Evolutionary conservation across 2,797 vertebrate species (phyloP), one percentile per base, ranked within the genome.

Genomic region (Gila robusta): DNA sequence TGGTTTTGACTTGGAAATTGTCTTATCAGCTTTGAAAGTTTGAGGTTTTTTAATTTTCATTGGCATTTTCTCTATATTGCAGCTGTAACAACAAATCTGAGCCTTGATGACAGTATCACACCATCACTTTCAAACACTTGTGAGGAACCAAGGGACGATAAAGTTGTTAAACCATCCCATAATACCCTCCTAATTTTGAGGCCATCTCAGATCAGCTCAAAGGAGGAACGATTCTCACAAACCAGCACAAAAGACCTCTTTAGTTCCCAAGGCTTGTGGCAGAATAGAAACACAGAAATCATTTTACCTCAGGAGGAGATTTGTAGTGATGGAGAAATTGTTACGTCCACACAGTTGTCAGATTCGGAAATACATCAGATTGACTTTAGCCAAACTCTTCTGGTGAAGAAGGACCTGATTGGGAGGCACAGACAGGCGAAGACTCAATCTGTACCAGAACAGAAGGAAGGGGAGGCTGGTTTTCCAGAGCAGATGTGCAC

Each of bases 401-500:
- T 47, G 10, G 64, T 44, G 44, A 41, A 62, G 67, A 39, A 79
- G 37, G 37, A 47, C 56, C 26, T 26, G 87, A 69, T 16, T 69
- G 49, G 32, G 32, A 77, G 10, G 26, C 52, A 54, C 52, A 49
- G 56, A 64, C 79, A 19, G n/a, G 39, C 8, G 17, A 74, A 83
- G 47, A 16, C 66, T 81, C 35, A 10, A 49, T n/a, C 79, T 10
- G n/a, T 59, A 54, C 35, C 77, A 35, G 47, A 79, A 41, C 44
- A 62, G 11, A 66, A 76, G 6, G 32, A 84, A 41, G 2, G 17
- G 41, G 54, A 56, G 32, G 52, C 14, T 1, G 4, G 11, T 6
- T 26, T 84, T 44, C 59, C 87, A 11, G 90, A 91, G 71, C 93
- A 93, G 66, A 94, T 95, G 89, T 96, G 95, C 90, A 93, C 92